phyloP scores from a whole-genome alignment of 2,113 vertebrate genomes.

The Mesoclemmys tuberculata region DNA sequence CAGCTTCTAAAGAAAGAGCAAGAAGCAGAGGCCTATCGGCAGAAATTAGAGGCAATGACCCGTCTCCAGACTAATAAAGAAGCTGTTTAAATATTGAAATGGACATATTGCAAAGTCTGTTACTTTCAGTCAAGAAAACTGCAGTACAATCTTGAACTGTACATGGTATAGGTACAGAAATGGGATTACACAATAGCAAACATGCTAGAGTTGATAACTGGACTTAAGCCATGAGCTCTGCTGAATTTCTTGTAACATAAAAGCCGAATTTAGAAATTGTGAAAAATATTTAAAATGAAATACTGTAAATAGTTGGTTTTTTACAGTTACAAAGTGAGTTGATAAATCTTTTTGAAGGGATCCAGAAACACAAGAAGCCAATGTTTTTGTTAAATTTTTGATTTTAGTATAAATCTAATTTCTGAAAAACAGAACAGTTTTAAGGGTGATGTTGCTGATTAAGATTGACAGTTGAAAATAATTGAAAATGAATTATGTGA shows the following conservation, averaged over 20 bases:
- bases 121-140: constrained; percentile 71
- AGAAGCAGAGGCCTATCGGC: constrained; percentile 89
- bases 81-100: constrained; percentile 77
- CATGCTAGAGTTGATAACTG: constrained; percentile 75
- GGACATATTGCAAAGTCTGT: constrained; percentile 66
- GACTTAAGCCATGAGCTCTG: constrained; percentile 81
- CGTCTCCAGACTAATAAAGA: constrained; percentile 88
- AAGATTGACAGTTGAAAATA: constrained; percentile 67
- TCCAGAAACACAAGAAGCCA: constrained; percentile 80
- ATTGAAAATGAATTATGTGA: constrained; percentile 75
- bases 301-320: constrained; percentile 87
- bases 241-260: constrained; percentile 83
- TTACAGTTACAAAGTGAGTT: constrained; percentile 85
- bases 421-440: constrained; percentile 83
- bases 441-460: constrained; percentile 81
- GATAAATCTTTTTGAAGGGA: constrained; percentile 84
- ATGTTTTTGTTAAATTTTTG: constrained; percentile 82
- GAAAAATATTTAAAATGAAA: constrained; percentile 87
- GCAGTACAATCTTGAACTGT: constrained; percentile 79
- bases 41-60: constrained; percentile 90
- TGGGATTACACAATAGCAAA: constrained; percentile 65
- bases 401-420: constrained; percentile 82
- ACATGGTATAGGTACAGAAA: constrained; percentile 61
- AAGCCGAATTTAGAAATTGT: constrained; percentile 82
- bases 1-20: constrained; percentile 91